Base-by-base conservation (phyloP, 2,797 vertebrate species). In the Scolopax bukidnonensis region DNA sequence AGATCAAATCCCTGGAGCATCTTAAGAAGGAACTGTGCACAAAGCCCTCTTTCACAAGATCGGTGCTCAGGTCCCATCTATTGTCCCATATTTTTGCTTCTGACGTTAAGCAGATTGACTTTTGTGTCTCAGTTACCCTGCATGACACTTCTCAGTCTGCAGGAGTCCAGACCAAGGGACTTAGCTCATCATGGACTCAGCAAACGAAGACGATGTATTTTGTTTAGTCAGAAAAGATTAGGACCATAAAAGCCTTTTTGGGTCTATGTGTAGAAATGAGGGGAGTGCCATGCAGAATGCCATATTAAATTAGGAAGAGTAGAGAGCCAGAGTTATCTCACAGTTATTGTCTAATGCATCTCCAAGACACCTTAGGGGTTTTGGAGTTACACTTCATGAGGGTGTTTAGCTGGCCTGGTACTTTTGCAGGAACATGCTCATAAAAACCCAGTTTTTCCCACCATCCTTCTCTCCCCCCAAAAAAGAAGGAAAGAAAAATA, bases 21-120 rank as follows among this genome's bases (percentile, higher is more conserved):
- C 86, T 74, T 50, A 15, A 81, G 92, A 51, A 83, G n/a, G 13
- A 74, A 56, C 38, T 23, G 27, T 53, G 21, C 56, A 56, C 75
- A 85, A 75, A 80, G 48, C 33, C 33, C 57, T n/a, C 1, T 91
- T 91, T 59, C 82, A 76, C 89, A 84, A 84, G 63, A 80, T 57
- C 64, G 40, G 32, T 32, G 20, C 74, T 86, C 91, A 87, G 78
- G 78, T 93, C 78, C 73, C 85, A 64, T 59, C 85, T 38, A 63
- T 80, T 91, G 91, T 91, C 85, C 69, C 36, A 2, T 43, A 3
- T 51, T 63, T 63, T 47, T 20, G 32, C 5, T 53, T 16, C 32
- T 76, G 90, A 71, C 84, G 71, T 79, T n/a, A 48, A 75, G 21
- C 90, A 85, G 79, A 82, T 65, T 70, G 75, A 53, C 28, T 91